Conservation (phyloP, 2,888 invertebrate species). For the Drosophila affinis region DNA sequence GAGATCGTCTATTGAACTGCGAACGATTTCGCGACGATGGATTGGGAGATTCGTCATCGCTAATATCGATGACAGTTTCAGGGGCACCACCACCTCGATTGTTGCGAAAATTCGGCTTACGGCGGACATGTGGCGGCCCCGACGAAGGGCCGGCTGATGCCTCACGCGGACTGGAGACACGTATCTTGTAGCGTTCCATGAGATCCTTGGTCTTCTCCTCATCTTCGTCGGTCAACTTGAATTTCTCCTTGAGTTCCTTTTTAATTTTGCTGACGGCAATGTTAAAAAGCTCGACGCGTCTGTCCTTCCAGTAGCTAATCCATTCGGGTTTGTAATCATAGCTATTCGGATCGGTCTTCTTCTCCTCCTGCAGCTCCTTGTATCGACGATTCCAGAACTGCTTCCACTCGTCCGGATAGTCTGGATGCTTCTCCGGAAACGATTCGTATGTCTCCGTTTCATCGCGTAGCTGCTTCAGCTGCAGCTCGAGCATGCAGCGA, state of each 20-base stretch:
- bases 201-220: conserved; percentile 81
- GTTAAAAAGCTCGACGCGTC: conserved; percentile 91
- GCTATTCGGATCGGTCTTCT: conserved; percentile 87
- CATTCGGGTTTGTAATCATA: conserved; percentile 95
- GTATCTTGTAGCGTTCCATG: conserved; percentile 82
- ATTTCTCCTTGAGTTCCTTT: conserved; percentile 88
- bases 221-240: conserved; percentile 85
- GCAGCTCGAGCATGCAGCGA: conserved; percentile 82
- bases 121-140: conserved; percentile 32
- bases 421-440: conserved; percentile 94
- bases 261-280: conserved; percentile 88
- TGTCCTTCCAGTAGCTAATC: conserved; percentile 93
- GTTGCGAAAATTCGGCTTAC: conserved; percentile 47
- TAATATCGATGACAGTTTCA: conserved; percentile 80
- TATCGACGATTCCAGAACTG: conserved; percentile 94
- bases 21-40: conserved; percentile 41
- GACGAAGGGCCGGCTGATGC: background rate
- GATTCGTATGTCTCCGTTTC: conserved; percentile 90
- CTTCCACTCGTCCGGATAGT: conserved; percentile 95
- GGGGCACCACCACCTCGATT: conserved; percentile 27
- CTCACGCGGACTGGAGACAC: conserved; percentile 55
- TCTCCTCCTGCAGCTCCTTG: conserved; percentile 89
- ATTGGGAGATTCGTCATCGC: conserved; percentile 70
- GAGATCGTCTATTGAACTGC: conserved; percentile 42
- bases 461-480: conserved; percentile 85